Evolutionary conservation across 2,797 vertebrate genomes (phyloP).

Genomic region (Xyrichtys novacula): DNA sequence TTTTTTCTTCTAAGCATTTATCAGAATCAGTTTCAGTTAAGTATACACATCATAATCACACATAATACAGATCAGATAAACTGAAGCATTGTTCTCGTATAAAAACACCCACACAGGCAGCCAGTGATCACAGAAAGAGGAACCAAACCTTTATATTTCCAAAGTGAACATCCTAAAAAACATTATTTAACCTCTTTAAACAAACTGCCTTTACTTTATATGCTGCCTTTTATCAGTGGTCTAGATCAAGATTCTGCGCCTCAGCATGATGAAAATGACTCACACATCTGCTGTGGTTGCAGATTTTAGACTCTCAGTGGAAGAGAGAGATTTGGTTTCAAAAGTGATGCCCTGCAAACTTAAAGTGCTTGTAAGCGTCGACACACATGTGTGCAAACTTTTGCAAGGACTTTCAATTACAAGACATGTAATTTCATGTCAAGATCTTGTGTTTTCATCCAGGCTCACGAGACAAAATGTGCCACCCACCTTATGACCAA

Average conservation of each 20-base stretch:
- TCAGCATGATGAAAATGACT: background rate
- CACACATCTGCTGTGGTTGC: background rate
- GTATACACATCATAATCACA: background rate
- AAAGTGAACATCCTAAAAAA: conserved; percentile 9
- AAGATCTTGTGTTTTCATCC: background rate
- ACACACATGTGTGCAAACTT: background rate
- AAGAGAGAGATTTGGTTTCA: background rate
- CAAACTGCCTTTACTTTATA: background rate
- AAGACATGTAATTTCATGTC: background rate
- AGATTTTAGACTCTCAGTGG: background rate
- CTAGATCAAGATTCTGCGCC: background rate
- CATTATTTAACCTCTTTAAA: background rate
- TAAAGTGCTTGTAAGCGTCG: background rate
- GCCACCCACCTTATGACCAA: too few relatives aligned
- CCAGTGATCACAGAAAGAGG: background rate
- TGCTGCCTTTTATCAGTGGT: background rate
- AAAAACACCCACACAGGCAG: background rate
- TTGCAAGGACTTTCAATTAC: background rate
- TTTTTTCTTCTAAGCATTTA: conserved; percentile 18
- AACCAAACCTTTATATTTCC: background rate
- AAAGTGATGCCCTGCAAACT: background rate
- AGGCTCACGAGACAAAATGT: background rate
- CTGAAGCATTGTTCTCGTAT: background rate
- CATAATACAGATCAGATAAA: background rate
- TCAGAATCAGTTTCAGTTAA: background rate